A percentile compares a stretch with the other conserved stretches of the same genome.
Conservation (phyloP, 2,113 vertebrate genomes). For the Microcebus jonahi region DNA sequence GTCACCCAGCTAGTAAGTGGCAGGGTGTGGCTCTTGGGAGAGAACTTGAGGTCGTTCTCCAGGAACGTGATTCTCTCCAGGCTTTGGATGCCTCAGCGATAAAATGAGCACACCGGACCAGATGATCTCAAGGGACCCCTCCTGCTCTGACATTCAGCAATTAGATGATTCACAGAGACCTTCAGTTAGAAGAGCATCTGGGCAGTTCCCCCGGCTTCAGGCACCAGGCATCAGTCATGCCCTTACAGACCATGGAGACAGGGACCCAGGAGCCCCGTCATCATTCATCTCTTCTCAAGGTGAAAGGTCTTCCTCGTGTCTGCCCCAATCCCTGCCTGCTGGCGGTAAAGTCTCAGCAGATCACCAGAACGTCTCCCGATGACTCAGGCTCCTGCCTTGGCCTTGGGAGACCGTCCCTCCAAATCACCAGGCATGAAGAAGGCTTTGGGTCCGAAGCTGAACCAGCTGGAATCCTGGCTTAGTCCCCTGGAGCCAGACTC, state of each 20-base stretch:
- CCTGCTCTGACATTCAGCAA: slow-evolving; percentile 41
- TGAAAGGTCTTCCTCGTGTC: slow-evolving; percentile 6
- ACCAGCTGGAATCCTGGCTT: background rate
- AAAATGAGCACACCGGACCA: background rate
- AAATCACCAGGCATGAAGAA: background rate
- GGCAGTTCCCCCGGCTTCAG: background rate
- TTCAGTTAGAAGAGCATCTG: slow-evolving; percentile 33
- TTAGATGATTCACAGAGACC: slow-evolving; percentile 44
- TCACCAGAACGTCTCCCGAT: background rate
- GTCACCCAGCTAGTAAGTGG: background rate
- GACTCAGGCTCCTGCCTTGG: background rate
- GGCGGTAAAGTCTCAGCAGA: background rate
- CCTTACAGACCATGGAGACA: background rate
- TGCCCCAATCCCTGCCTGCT: background rate
- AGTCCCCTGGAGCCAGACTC: background rate
- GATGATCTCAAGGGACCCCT: slow-evolving; percentile 42
- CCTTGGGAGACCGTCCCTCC: background rate
- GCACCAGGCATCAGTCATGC: background rate
- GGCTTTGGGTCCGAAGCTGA: background rate
- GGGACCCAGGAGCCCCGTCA: background rate
- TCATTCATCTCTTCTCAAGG: background rate
- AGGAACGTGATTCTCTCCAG: slow-evolving; percentile 20
- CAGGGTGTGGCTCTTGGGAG: background rate
- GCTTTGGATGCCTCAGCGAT: background rate
- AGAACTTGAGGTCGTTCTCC: slow-evolving; percentile 24